Evolutionary conservation across 2,888 invertebrate species (phyloP), one percentile per base, ranked within the genome.

Genomic region (Trisateles emortualis): DNA sequence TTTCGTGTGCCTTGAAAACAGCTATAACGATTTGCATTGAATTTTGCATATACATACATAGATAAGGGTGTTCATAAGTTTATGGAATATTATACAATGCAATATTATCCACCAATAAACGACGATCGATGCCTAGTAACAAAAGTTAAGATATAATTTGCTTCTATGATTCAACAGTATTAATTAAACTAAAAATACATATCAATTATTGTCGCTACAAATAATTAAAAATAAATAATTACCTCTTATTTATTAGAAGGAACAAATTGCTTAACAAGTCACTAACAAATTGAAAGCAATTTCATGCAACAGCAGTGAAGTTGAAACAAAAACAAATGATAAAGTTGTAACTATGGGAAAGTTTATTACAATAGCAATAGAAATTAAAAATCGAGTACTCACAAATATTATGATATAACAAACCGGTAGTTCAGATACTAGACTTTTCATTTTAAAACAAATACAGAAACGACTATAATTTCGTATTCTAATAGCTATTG

Each of bases 311-410:
- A 69, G 47, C 47, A 52, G 47, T 57, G 59, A 54, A 35, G 52
- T 43, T 50, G 40, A 67, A 63, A 65, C 51, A 39, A 56, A 67
- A 71, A 56, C 50, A 52, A 51, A 52, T 65, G 52, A 35, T 45
- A 72, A 60, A 55, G 63, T 48, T 61, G 58, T 61, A 70, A 69
- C 59, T 42, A 58, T 64, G 58, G 48, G 67, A 69, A 69, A 60
- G 56, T 56, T 44, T 46, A 26, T 29, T 3, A 64, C 53, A 68
- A 66, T 64, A 13, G 44, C 35, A 38, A 36, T 36, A 66, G 43
- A 56, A 47, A 64, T 67, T 69, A 64, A 56, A 62, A 56, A 42
- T 43, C 38, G 55, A 60, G 38, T 52, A 48, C 44, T 40, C 4
- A 63, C 43, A 59, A 30, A 42, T 56, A 36, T 44, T 10, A 52